Evolutionary conservation across 2,797 vertebrate genomes (phyloP).

Genomic region (Lithobates sylvaticus): DNA sequence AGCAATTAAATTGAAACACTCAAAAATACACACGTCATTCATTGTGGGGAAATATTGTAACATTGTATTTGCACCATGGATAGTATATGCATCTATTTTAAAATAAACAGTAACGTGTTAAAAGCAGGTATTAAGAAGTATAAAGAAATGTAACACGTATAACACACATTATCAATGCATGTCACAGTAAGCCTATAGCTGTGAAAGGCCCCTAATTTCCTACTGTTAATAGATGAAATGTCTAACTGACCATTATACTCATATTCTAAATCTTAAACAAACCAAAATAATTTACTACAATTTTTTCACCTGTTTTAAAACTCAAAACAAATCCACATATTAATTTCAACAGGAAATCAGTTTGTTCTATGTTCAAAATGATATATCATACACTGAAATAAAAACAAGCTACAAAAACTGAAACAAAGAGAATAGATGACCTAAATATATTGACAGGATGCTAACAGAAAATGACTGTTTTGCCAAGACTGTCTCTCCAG

Average conservation of each 20-base stretch:
- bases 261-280: neutral
- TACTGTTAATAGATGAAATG: neutral
- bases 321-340: too few relatives aligned
- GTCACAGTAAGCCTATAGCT: too few relatives aligned
- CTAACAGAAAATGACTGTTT: conserved; percentile 40
- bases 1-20: too few relatives aligned
- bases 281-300: neutral
- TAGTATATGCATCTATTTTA: too few relatives aligned
- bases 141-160: too few relatives aligned
- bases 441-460: conserved; percentile 23
- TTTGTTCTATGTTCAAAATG: neutral
- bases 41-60: too few relatives aligned
- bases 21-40: too few relatives aligned
- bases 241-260: neutral
- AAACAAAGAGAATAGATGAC: neutral
- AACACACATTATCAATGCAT: too few relatives aligned
- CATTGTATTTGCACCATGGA: too few relatives aligned
- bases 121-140: too few relatives aligned
- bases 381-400: neutral
- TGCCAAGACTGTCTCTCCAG: conserved; percentile 16
- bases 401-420: neutral
- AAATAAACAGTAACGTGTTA: too few relatives aligned
- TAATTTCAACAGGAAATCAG: neutral
- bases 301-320: neutral
- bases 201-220: too few relatives aligned